Conservation (phyloP, 2,797 vertebrate genomes). For the Sebastes itinus region DNA sequence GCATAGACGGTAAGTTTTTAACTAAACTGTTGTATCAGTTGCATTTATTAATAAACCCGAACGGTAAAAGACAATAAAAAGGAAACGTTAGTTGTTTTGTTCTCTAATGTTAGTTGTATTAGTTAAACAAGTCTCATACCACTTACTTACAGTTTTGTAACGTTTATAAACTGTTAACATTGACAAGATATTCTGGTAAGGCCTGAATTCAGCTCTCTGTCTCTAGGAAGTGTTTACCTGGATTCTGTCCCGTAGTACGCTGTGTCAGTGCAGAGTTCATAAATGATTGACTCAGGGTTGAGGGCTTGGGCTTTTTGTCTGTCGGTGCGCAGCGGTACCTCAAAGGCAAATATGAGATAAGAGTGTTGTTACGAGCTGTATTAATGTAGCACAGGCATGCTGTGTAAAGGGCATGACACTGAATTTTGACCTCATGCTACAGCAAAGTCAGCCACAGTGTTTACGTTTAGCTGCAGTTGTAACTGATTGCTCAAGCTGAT, state of each 20-base stretch:
- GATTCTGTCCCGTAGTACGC: constrained; percentile 1
- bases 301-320: constrained; percentile 7
- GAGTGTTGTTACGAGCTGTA: constrained; percentile 20
- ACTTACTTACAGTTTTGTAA: not conserved
- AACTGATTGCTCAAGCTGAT: not conserved
- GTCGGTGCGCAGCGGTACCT: not conserved
- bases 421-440: not conserved
- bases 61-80: not conserved
- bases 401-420: constrained; percentile 16
- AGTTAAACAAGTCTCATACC: not conserved
- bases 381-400: constrained; percentile 15
- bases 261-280: constrained; percentile 13
- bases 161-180: not conserved
- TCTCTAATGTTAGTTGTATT: not conserved
- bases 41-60: not conserved
- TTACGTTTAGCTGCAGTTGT: not conserved
- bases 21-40: not conserved
- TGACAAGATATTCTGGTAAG: not conserved
- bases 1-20: constrained; percentile 92
- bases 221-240: constrained; percentile 12
- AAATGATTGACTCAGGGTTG: constrained; percentile 54
- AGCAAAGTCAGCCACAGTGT: not conserved
- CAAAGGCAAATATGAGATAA: constrained; percentile 52
- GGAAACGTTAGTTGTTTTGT: not conserved
- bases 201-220: not conserved